Percentiles rank a stretch among this genome's conserved stretches.
These are phyloP conservation scores for Apostichopus parvimensis DNA, from an alignment of 35 echinoderm and acorn worm genomes.

Conservation along the genomic window DNA sequence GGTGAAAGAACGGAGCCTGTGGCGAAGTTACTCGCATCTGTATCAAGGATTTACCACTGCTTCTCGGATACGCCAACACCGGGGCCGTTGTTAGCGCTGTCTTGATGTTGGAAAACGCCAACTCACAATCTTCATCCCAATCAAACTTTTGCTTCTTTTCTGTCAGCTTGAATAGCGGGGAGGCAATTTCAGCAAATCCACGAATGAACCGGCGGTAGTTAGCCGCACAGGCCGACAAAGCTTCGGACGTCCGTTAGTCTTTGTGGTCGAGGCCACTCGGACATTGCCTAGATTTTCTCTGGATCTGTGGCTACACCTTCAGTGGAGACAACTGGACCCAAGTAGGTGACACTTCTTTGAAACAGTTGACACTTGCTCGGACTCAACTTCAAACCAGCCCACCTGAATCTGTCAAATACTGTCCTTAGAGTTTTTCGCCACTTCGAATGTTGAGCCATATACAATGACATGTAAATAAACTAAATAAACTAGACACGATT, in stretches of 20 bases:
- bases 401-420: constrained; percentile 47
- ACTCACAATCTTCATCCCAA: neutral
- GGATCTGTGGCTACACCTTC: constrained; percentile 48
- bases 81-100: neutral
- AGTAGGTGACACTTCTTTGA: constrained; percentile 21
- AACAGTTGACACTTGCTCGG: constrained; percentile 45
- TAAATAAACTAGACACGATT: constrained; percentile 36
- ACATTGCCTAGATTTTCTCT: constrained; percentile 40
- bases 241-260: constrained; percentile 48
- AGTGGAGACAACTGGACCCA: constrained; percentile 45
- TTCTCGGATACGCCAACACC: neutral
- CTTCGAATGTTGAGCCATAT: neutral
- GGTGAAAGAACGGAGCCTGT: neutral
- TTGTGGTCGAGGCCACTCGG: constrained; percentile 50
- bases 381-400: constrained; percentile 38
- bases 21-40: neutral
- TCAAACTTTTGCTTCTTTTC: neutral
- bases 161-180: neutral
- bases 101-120: neutral
- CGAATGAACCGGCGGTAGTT: constrained; percentile 70
- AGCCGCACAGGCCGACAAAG: constrained; percentile 58
- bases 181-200: constrained; percentile 53
- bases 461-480: constrained; percentile 39
- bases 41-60: neutral
- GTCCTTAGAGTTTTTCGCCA: neutral